Evolutionary conservation across 2,113 vertebrate species (phyloP).

Genomic region (Perccottus glenii): DNA sequence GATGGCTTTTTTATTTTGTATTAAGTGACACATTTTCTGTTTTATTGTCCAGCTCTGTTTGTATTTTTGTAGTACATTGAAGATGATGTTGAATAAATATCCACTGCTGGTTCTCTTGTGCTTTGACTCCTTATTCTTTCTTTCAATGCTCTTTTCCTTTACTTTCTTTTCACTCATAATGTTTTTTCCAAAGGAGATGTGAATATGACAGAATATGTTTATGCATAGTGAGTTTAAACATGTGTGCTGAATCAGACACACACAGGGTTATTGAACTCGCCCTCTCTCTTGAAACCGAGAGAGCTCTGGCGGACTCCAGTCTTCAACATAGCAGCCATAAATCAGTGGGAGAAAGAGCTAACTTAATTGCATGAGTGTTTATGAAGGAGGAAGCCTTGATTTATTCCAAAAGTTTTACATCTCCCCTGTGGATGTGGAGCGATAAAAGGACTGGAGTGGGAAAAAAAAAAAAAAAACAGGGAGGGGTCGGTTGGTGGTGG

Average conservation of each 20-base stretch:
- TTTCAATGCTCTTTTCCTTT: conserved; percentile 40
- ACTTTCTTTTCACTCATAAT: conserved; percentile 42
- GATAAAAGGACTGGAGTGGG: conserved; percentile 63
- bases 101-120: too few relatives aligned
- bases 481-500: conserved; percentile 14
- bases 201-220: conserved; percentile 57
- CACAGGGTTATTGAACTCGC: conserved; percentile 19
- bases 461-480: conserved; percentile 20
- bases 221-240: conserved; percentile 30
- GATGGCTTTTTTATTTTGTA: too few relatives aligned
- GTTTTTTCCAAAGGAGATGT: conserved; percentile 54
- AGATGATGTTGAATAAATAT: too few relatives aligned
- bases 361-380: conserved; percentile 72
- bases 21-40: too few relatives aligned
- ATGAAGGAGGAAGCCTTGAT: conserved; percentile 71
- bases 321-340: conserved; percentile 61
- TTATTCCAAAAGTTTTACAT: conserved; percentile 72
- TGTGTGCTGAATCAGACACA: conserved; percentile 16
- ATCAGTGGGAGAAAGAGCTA: conserved; percentile 60
- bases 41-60: too few relatives aligned
- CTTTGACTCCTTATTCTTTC: conserved; percentile 31
- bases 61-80: too few relatives aligned
- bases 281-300: conserved; percentile 60
- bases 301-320: conserved; percentile 58
- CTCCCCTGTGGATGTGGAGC: conserved; percentile 65